Conservation (phyloP, 2,888 invertebrate genomes). For the Agrilus biguttatus region DNA sequence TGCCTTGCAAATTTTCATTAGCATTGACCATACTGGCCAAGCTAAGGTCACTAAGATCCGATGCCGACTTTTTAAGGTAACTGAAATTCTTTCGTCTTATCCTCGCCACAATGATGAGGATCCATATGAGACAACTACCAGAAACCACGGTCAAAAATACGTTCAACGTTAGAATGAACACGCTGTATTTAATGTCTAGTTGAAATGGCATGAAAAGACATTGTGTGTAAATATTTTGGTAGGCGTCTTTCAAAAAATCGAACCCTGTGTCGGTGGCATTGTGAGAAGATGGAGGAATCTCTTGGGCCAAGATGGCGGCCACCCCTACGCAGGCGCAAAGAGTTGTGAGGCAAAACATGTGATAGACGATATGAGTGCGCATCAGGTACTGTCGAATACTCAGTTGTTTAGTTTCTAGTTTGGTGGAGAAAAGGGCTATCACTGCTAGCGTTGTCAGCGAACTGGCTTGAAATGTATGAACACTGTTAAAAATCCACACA, state of each 20-base stretch:
- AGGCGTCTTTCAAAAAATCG: slow-evolving; percentile 4
- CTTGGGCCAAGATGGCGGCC: slow-evolving; percentile 35
- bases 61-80: slow-evolving; percentile 28
- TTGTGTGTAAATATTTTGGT: slow-evolving; percentile 1
- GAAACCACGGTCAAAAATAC: slow-evolving; percentile 34
- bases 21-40: slow-evolving; percentile 15
- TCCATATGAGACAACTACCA: slow-evolving; percentile 29
- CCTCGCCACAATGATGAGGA: slow-evolving; percentile 23
- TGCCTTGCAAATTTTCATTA: slow-evolving; percentile 12
- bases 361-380: slow-evolving; percentile 32
- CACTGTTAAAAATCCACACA: slow-evolving; percentile 35
- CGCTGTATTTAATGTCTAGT: slow-evolving; percentile 33
- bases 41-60: slow-evolving; percentile 28
- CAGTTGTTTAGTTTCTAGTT: slow-evolving; percentile 24
- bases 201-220: slow-evolving; percentile 30
- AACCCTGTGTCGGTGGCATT: slow-evolving; percentile 9
- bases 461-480: slow-evolving; percentile 37
- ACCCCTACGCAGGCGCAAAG: slow-evolving; percentile 38
- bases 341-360: slow-evolving; percentile 36
- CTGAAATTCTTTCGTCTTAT: slow-evolving; percentile 22
- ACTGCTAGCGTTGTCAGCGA: slow-evolving; percentile 35
- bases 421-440: slow-evolving; percentile 31
- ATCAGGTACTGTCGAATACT: slow-evolving; percentile 27
- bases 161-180: slow-evolving; percentile 38
- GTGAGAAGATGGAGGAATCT: slow-evolving; percentile 10